Evolutionary conservation across 2,797 vertebrate species (phyloP), one percentile per base, ranked within the genome.

Genomic region (Helarctos malayanus): DNA sequence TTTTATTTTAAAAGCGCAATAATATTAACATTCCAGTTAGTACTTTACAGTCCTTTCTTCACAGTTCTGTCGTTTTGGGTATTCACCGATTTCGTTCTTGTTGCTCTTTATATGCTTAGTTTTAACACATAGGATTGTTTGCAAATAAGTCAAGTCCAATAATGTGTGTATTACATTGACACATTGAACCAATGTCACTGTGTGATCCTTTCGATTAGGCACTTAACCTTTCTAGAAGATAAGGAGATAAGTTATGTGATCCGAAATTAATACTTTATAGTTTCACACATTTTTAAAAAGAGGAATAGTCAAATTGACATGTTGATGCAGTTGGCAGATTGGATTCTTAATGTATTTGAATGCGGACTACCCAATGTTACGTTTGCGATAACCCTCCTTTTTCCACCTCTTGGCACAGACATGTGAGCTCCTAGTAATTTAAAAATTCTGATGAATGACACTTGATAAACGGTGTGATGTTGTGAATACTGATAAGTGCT

Each of bases 381-480:
- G 79, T 95, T 85, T 94, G 65, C 9, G 57, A 68, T 76, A 52
- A 91, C 25, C 16, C 3, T 41, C 11, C 35, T n/a, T 21, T 23
- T 29, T 35, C 10, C 0, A 23, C 29, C 32, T 8, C 56, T 90
- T 89, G 88, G 38, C 86, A 47, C 9, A 89, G 41, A 82, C 23
- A 41, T 78, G 3, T 57, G 71, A 92, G 45, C n/a, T 78, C 25
- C 2, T 54, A 85, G 87, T 97, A 84, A 97, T 95, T 93, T 97
- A 82, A 96, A 96, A 95, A 87, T 95, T 95, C 65, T 98, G 78
- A 95, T 97, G 94, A 96, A 91, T 85, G 68, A 83, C 54, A 91
- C 61, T 90, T 94, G 83, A 84, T 95, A 95, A 89, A 84, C 71
- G 95, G 35, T 25, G 52, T 87, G 81, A 94, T n/a, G 32, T 19